phyloP scores from a whole-genome alignment of 2,113 vertebrate genomes.

The Tenrec ecaudatus region DNA sequence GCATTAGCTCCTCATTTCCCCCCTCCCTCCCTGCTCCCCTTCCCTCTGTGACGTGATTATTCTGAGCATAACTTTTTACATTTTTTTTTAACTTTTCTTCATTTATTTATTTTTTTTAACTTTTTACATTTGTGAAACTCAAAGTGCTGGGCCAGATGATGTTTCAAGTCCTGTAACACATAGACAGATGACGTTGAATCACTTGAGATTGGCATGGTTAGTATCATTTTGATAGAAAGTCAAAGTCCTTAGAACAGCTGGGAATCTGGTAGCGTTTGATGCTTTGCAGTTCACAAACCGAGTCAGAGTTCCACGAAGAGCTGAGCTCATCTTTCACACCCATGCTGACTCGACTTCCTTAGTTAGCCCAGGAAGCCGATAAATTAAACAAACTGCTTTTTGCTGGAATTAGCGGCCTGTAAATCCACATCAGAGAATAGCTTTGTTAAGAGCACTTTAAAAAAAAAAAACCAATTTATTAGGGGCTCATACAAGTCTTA shows the following conservation, averaged over 20 bases:
- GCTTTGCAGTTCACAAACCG: constrained; percentile 57
- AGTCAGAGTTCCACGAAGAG: constrained; percentile 57
- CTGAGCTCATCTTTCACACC: constrained; percentile 46
- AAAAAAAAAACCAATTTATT: too few relatives aligned
- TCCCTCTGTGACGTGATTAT: not conserved
- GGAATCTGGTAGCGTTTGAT: constrained; percentile 37
- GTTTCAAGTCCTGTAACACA: not conserved
- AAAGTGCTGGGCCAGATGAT: not conserved
- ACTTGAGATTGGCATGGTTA: constrained; percentile 26
- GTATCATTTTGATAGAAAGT: constrained; percentile 21
- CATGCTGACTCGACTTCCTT: constrained; percentile 63
- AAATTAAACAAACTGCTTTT: constrained; percentile 73
- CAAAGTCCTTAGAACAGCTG: constrained; percentile 11
- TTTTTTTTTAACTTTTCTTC: too few relatives aligned
- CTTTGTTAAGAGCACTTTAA: constrained; percentile 54
- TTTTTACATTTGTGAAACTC: too few relatives aligned
- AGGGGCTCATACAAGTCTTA: too few relatives aligned
- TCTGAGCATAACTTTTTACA: not conserved
- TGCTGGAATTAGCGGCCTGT: constrained; percentile 18
- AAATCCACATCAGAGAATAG: constrained; percentile 58
- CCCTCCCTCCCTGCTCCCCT: too few relatives aligned
- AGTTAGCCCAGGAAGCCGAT: constrained; percentile 23
- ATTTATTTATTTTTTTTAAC: too few relatives aligned
- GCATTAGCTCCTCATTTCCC: too few relatives aligned
- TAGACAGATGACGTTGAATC: not conserved